These are phyloP conservation scores for Lacanobia oleracea DNA, from an alignment of 2,888 invertebrate species.

Conservation along the genomic window DNA sequence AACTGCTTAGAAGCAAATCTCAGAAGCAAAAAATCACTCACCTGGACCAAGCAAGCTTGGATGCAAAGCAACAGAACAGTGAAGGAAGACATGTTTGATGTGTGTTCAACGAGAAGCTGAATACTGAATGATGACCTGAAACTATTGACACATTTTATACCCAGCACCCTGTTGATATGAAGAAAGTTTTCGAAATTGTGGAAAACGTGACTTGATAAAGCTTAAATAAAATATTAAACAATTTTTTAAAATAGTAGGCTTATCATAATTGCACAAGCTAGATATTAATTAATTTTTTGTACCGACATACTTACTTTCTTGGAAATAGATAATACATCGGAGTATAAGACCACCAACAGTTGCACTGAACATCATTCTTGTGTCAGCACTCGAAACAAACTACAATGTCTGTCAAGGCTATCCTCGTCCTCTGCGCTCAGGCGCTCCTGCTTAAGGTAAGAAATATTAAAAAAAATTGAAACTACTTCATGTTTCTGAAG, in stretches of 20 bases:
- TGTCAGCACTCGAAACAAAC: neutral
- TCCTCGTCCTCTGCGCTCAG: conserved; percentile 15
- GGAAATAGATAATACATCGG: conserved; percentile 1
- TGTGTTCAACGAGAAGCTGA: conserved; percentile 41
- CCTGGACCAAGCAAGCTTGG: conserved; percentile 73
- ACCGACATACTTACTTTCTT: neutral
- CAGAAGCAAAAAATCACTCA: too few relatives aligned
- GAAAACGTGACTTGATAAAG: conserved; percentile 1
- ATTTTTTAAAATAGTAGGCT: conserved; percentile 7
- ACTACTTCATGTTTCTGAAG: too few relatives aligned
- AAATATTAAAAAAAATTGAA: too few relatives aligned
- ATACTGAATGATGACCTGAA: conserved; percentile 22
- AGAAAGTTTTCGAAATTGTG: neutral
- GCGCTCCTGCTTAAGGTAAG: conserved; percentile 16
- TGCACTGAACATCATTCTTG: conserved; percentile 6
- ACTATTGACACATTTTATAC: neutral
- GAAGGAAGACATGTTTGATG: conserved; percentile 67
- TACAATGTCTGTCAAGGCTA: conserved; percentile 66
- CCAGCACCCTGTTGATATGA: neutral
- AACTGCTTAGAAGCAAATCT: too few relatives aligned
- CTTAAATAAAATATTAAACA: neutral
- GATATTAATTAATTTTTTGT: neutral
- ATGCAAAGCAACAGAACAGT: conserved; percentile 69
- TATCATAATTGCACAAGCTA: conserved; percentile 23
- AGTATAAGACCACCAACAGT: conserved; percentile 17